Base-by-base conservation (phyloP, 30 jellyfish, hydroid and myxozoan genomes). In the Hydractinia echinata region DNA sequence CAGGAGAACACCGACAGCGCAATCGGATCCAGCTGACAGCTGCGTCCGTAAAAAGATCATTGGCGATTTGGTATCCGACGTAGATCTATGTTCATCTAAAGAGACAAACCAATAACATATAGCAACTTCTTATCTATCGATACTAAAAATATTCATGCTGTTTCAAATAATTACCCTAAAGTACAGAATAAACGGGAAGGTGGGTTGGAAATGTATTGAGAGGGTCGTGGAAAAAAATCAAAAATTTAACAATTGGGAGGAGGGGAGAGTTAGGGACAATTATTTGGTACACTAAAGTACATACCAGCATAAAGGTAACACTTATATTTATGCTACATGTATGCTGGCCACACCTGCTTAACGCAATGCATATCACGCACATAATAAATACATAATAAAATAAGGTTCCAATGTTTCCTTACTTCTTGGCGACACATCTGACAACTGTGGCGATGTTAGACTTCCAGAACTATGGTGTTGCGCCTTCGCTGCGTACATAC, bases 401-500 rank as follows among this genome's bases (percentile, higher is more conserved):
- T 30, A 30, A 30, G 2, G 44, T 30, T 30, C 44, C 44, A 30
- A 30, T 30, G 2, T 30, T 30, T 2, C 44, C 44, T 30, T 30
- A 30, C 44, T 30, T 30, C 44, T 30, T 30, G 44, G 44, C 2
- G 44, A 30, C 44, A 30, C 44, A 30, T 30, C 44, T 30, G 44
- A 30, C 44, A 30, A 30, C 18, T 51, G 19, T 0, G 74, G 74
- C 10, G 74, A 64, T 4, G 62, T 67, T 5, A 67, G 66, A 18
- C 69, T 44, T 9, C 69, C 13, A 4, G 62, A 10, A 54, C 70
- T 15, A 4, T 54, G n/a, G n/a, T 85, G 95, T 53, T 86, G 95
- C 21, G 97, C 94, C 62, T 91, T 91, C 11, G 96, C 96, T 5
- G 97, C 97, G 53, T 91, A 91, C 77, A 91, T 10, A 54, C 94